Evolutionary conservation across 2,113 vertebrate genomes (phyloP).

Genomic region (Eleginops maclovinus): DNA sequence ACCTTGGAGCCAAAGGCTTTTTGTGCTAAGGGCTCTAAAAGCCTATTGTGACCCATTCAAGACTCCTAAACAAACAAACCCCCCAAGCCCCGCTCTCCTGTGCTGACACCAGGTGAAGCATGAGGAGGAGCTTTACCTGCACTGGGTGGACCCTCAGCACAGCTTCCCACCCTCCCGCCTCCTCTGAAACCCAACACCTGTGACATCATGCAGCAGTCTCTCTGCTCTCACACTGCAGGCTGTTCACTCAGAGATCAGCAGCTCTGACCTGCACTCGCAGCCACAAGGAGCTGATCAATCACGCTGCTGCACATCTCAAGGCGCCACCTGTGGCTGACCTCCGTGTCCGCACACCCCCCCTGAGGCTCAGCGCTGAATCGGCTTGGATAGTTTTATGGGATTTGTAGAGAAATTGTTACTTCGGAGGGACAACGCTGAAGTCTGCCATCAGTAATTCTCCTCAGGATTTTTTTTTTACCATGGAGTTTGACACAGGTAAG

Average conservation of each 20-base stretch:
- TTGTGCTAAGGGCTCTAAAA: background rate
- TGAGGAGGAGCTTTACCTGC: conserved; percentile 66
- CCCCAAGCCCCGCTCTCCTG: background rate
- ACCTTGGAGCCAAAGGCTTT: background rate
- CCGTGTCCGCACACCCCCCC: conserved; percentile 1
- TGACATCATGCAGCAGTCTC: conserved; percentile 67
- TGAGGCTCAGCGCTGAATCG: background rate
- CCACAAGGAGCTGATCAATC: conserved; percentile 42
- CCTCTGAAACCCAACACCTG: conserved; percentile 80
- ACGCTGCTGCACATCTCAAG: conserved; percentile 12
- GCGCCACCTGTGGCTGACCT: conserved; percentile 51
- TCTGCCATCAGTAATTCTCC: conserved; percentile 20
- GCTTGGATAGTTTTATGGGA: conserved; percentile 21
- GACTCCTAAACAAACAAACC: background rate
- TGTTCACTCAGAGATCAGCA: conserved; percentile 63
- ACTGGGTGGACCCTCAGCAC: conserved; percentile 8
- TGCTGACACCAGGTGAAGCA: conserved; percentile 14
- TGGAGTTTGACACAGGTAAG: conserved; percentile 73
- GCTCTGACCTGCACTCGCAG: conserved; percentile 4
- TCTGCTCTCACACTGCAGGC: conserved; percentile 50
- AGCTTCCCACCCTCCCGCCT: conserved; percentile 50
- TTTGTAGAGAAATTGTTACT: conserved; percentile 28
- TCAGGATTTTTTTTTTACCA: conserved; percentile 61
- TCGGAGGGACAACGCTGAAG: conserved; percentile 15
- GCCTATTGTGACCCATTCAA: background rate